Evolutionary conservation across 2,888 invertebrate species (phyloP).

Genomic region (Eumacrocentrus americanus): DNA sequence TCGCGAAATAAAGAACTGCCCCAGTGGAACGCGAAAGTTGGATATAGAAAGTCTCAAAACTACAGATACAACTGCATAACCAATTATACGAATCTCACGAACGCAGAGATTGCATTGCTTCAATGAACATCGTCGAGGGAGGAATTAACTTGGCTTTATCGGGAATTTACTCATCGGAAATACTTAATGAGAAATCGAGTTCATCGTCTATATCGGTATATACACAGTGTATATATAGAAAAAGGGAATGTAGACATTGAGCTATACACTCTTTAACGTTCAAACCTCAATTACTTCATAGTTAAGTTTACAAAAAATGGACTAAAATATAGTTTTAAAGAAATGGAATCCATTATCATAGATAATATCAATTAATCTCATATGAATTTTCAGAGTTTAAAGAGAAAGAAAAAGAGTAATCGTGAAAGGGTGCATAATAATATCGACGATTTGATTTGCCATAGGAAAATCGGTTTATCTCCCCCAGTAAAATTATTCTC

Average conservation of each 20-base stretch:
- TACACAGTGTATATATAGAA: too few relatives aligned
- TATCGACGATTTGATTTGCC: conserved; percentile 1
- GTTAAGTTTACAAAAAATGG: too few relatives aligned
- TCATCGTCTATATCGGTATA: not conserved
- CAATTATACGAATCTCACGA: conserved; percentile 7
- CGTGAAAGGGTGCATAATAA: not conserved
- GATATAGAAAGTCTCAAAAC: not conserved
- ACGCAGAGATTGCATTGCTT: not conserved
- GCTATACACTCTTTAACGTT: too few relatives aligned
- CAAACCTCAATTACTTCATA: too few relatives aligned
- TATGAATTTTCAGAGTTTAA: too few relatives aligned
- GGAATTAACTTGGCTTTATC: not conserved
- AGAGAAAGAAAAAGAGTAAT: not conserved
- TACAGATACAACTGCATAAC: conserved; percentile 17
- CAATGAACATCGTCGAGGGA: not conserved
- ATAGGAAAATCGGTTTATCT: conserved; percentile 7
- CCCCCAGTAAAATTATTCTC: conserved; percentile 10
- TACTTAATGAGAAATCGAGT: conserved; percentile 6
- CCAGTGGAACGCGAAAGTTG: not conserved
- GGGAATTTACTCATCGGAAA: conserved; percentile 10
- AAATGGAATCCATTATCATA: too few relatives aligned
- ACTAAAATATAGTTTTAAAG: too few relatives aligned
- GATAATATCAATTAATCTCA: too few relatives aligned
- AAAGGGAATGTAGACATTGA: not conserved
- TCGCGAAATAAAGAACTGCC: not conserved